Evolutionary conservation across 1,140 invertebrate species (phyloP).

Genomic region (Ostrea edulis): DNA sequence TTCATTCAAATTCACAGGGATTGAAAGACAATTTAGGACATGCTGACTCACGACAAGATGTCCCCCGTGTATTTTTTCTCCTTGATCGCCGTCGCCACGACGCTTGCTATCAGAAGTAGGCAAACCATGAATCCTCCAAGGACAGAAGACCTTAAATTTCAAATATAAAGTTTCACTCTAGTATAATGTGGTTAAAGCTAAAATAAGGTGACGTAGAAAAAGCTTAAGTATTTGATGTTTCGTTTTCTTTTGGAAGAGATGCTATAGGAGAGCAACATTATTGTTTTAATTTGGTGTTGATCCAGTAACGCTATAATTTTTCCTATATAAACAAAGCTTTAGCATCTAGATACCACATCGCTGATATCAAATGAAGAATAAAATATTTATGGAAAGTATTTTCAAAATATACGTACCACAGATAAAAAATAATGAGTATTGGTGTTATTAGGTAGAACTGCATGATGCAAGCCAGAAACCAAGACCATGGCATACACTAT

Average conservation of each 20-base stretch:
- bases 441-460: slow-evolving; percentile 87
- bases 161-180: background rate
- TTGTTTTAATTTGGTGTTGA: too few relatives aligned
- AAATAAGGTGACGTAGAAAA: too few relatives aligned
- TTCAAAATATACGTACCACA: slow-evolving; percentile 61
- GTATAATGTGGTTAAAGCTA: too few relatives aligned
- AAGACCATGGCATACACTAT: slow-evolving; percentile 87
- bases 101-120: slow-evolving; percentile 45
- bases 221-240: too few relatives aligned
- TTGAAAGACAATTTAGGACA: too few relatives aligned
- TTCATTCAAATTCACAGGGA: too few relatives aligned
- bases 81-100: slow-evolving; percentile 44
- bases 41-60: slow-evolving; percentile 27
- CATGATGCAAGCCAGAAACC: slow-evolving; percentile 90
- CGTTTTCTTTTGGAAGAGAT: too few relatives aligned
- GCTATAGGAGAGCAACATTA: too few relatives aligned
- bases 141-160: slow-evolving; percentile 12
- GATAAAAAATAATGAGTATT: slow-evolving; percentile 79
- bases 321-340: too few relatives aligned
- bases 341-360: too few relatives aligned
- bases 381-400: background rate
- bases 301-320: too few relatives aligned
- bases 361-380: too few relatives aligned
- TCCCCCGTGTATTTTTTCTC: slow-evolving; percentile 42
- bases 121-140: background rate